Evolutionary conservation across 2,797 vertebrate genomes (phyloP).

Genomic region (Crenichthys baileyi): DNA sequence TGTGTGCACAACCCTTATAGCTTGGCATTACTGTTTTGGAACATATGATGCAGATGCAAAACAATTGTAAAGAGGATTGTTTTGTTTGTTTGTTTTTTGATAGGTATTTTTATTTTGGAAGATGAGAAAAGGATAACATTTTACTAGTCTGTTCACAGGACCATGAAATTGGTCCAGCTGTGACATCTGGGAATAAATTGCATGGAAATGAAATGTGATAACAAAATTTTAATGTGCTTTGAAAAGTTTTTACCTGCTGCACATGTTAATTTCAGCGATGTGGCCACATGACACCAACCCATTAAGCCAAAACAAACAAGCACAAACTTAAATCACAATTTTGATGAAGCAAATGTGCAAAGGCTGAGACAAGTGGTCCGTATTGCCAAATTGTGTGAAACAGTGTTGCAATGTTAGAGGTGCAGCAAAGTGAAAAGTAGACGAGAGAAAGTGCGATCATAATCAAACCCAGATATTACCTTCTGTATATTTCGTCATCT

Average conservation of each 20-base stretch:
- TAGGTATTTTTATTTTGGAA: conserved; percentile 23
- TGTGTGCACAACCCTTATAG: conserved; percentile 10
- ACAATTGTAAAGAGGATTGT: conserved; percentile 16
- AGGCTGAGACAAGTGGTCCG: too few relatives aligned
- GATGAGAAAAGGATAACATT: conserved; percentile 56
- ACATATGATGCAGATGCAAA: conserved; percentile 39
- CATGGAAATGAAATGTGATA: conserved; percentile 29
- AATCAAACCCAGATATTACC: too few relatives aligned
- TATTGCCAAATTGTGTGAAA: too few relatives aligned
- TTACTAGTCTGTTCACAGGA: conserved; percentile 68
- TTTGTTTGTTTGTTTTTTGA: neutral
- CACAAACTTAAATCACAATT: neutral
- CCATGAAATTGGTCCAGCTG: conserved; percentile 75
- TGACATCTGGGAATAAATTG: conserved; percentile 70
- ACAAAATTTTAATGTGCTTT: conserved; percentile 54
- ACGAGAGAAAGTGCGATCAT: too few relatives aligned
- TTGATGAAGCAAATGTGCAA: neutral
- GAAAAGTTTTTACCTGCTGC: conserved; percentile 44
- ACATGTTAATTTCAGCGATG: neutral
- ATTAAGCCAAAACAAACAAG: neutral
- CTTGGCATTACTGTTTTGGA: conserved; percentile 3
- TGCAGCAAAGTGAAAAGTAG: too few relatives aligned
- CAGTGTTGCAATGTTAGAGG: too few relatives aligned
- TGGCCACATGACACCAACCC: neutral
- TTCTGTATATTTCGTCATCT: too few relatives aligned